Conservation (phyloP, 2,888 invertebrate genomes). For the Pseudoips prasinana region DNA sequence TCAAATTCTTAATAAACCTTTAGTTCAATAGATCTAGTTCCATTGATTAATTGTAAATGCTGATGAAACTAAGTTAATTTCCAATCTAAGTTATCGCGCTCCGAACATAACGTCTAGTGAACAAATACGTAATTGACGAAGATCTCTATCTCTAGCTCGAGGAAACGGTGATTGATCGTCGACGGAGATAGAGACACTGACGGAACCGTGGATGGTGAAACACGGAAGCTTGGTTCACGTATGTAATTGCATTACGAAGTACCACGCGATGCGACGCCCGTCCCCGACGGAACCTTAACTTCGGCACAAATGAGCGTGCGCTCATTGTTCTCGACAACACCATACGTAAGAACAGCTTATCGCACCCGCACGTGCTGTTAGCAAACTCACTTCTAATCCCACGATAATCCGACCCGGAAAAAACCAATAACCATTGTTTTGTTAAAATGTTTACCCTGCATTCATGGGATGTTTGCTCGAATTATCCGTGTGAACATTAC, state of each 20-base stretch:
- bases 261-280: too few relatives aligned
- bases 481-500: conserved; percentile 56
- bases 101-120: too few relatives aligned
- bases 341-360: conserved; percentile 47
- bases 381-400: conserved; percentile 56
- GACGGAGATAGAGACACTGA: conserved; percentile 48
- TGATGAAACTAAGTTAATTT: too few relatives aligned
- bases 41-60: too few relatives aligned
- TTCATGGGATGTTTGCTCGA: conserved; percentile 61
- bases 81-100: too few relatives aligned
- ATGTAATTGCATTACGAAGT: conserved; percentile 58
- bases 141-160: conserved; percentile 5
- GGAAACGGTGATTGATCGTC: conserved; percentile 53
- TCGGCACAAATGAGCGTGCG: conserved; percentile 43
- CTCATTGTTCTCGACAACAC: conserved; percentile 48
- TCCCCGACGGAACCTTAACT: conserved; percentile 41
- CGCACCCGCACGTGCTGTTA: conserved; percentile 56
- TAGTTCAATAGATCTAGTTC: too few relatives aligned
- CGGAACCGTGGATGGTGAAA: conserved; percentile 49
- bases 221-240: conserved; percentile 52
- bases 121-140: too few relatives aligned
- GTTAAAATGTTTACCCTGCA: conserved; percentile 60
- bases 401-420: conserved; percentile 73
- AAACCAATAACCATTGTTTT: conserved; percentile 72
- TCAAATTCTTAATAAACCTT: too few relatives aligned